phyloP scores from a whole-genome alignment of 2,797 vertebrate species.

The Sebastes kiyomatsui region DNA sequence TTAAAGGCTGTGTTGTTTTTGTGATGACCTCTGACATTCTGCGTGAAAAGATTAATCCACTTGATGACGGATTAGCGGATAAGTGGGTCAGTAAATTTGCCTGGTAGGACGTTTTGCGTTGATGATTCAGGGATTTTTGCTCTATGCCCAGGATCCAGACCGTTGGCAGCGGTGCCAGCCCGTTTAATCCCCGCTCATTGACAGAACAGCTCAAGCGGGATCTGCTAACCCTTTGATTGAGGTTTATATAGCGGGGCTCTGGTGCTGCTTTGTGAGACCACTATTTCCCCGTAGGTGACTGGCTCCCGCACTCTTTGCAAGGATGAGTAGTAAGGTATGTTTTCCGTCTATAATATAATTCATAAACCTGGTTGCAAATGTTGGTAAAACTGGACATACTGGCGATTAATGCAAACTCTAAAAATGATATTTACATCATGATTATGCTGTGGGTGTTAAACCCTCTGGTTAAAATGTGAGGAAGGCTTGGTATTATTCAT shows the following conservation, averaged over 20 bases:
- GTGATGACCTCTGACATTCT: slow-evolving; percentile 66
- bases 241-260: slow-evolving; percentile 76
- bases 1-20: slow-evolving; percentile 40
- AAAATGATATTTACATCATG: neutral
- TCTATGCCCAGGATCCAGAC: slow-evolving; percentile 74
- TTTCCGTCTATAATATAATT: neutral
- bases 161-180: slow-evolving; percentile 69
- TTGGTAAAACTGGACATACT: neutral
- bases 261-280: slow-evolving; percentile 55
- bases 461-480: neutral
- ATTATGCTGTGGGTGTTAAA: neutral
- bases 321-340: slow-evolving; percentile 77
- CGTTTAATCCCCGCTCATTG: slow-evolving; percentile 75
- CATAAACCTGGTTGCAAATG: neutral
- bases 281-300: slow-evolving; percentile 37
- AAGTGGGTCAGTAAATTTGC: slow-evolving; percentile 76
- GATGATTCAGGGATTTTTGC: slow-evolving; percentile 82
- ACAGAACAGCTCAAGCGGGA: slow-evolving; percentile 72
- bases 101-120: slow-evolving; percentile 69
- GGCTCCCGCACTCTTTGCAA: slow-evolving; percentile 64
- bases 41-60: slow-evolving; percentile 53
- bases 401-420: neutral
- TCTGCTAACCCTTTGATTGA: slow-evolving; percentile 72
- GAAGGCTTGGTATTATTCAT: neutral
- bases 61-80: slow-evolving; percentile 57